Conservation (phyloP, 1,140 invertebrate genomes). For the Drosophila malerkotliana region DNA sequence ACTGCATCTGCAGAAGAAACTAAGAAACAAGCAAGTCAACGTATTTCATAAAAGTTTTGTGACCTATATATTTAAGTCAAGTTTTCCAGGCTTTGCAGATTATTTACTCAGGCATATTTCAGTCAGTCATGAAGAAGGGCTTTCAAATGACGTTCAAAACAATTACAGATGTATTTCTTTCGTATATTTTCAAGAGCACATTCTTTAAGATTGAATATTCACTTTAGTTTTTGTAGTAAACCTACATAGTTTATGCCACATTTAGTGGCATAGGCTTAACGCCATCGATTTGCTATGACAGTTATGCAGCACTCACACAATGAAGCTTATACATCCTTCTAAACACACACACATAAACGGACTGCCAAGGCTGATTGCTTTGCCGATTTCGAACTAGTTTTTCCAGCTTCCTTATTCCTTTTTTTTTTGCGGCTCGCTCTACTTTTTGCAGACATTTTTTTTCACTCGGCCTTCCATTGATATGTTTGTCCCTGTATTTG, state of each 20-base stretch:
- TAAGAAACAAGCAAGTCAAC: neutral
- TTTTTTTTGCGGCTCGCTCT: constrained; percentile 19
- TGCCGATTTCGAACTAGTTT: constrained; percentile 21
- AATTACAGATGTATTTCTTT: neutral
- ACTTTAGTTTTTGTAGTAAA: no score
- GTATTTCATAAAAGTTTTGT: constrained; percentile 3
- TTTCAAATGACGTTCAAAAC: neutral
- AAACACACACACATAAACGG: constrained; percentile 2
- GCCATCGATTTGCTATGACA: constrained; percentile 44
- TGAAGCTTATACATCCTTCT: neutral
- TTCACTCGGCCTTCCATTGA: constrained; percentile 40
- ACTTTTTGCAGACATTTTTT: constrained; percentile 42
- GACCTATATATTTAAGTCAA: neutral
- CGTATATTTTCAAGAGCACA: neutral
- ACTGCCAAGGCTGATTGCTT: constrained; percentile 40
- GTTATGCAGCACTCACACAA: constrained; percentile 23
- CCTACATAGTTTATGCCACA: constrained; percentile 3
- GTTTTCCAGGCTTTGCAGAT: neutral
- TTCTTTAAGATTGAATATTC: neutral
- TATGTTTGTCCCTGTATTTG: constrained; percentile 14
- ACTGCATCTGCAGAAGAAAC: neutral
- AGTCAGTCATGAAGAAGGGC: neutral
- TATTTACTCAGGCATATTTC: neutral
- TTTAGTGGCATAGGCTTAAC: constrained; percentile 10
- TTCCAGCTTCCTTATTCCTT: constrained; percentile 5